phyloP scores from a whole-genome alignment of 35 echinoderm and acorn worm species.

The Chiridota heheva region DNA sequence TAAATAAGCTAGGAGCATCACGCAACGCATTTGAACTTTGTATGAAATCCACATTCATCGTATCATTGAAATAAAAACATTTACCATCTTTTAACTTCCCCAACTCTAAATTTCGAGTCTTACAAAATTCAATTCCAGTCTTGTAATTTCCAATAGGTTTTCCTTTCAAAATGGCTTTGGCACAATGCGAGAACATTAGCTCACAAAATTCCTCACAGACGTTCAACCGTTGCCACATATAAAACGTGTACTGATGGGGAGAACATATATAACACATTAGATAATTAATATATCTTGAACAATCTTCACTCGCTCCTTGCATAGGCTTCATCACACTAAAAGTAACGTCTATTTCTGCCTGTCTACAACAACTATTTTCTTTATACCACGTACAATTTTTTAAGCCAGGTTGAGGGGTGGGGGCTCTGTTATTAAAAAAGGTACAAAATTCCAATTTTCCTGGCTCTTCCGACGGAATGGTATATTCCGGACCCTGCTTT shows the following conservation, averaged over 20 bases:
- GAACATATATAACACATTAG: constrained; percentile 85
- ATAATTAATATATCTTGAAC: constrained; percentile 73
- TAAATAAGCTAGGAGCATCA: too few species aligned
- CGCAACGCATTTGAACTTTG: too few species aligned
- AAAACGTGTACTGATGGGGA: constrained; percentile 57
- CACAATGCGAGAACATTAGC: constrained; percentile 36
- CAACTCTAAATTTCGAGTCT: too few species aligned
- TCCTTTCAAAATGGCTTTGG: constrained; percentile 71
- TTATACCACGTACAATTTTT: constrained; percentile 82
- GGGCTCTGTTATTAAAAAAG: constrained; percentile 78
- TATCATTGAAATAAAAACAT: too few species aligned
- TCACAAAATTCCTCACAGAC: constrained; percentile 78
- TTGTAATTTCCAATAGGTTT: constrained; percentile 56
- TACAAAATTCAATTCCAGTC: constrained; percentile 64
- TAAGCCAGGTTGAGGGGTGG: constrained; percentile 66
- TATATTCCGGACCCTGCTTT: too few species aligned
- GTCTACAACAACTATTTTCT: constrained; percentile 67
- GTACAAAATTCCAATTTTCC: too few species aligned
- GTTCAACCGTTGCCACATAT: constrained; percentile 48
- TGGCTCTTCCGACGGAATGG: too few species aligned
- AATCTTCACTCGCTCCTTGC: constrained; percentile 47
- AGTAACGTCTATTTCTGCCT: constrained; percentile 61
- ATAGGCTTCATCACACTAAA: constrained; percentile 70
- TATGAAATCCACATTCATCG: too few species aligned
- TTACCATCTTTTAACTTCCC: too few species aligned